phyloP scores from a whole-genome alignment of 2,797 vertebrate species.

The Sphaeramia orbicularis region DNA sequence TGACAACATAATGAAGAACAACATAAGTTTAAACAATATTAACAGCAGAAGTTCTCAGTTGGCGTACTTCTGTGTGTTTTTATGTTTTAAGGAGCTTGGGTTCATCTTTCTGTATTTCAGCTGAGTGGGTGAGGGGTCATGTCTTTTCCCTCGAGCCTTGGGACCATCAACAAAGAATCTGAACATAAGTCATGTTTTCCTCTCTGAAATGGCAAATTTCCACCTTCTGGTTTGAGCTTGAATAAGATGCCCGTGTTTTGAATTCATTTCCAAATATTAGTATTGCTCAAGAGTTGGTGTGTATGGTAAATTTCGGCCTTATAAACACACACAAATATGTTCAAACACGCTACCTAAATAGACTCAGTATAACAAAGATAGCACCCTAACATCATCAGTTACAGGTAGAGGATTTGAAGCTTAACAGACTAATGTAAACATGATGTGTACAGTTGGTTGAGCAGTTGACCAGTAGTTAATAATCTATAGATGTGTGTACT shows the following conservation, averaged over 20 bases:
- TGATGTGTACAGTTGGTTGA: background rate
- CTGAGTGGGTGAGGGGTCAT: slow-evolving; percentile 48
- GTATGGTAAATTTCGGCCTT: slow-evolving; percentile 2
- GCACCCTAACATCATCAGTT: background rate
- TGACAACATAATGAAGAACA: background rate
- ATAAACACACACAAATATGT: slow-evolving; percentile 10
- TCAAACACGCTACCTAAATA: slow-evolving; percentile 11
- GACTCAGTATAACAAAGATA: background rate
- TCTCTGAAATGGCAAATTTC: background rate
- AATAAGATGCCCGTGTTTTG: background rate
- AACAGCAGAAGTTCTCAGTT: background rate
- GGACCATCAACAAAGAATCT: slow-evolving; percentile 23
- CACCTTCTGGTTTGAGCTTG: slow-evolving; percentile 6
- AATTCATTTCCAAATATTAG: slow-evolving; percentile 10
- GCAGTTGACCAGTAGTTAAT: background rate
- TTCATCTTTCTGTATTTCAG: slow-evolving; percentile 16
- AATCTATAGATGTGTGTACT: background rate
- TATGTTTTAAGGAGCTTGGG: slow-evolving; percentile 7
- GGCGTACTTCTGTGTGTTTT: background rate
- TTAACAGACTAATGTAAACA: background rate
- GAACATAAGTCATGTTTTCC: slow-evolving; percentile 24
- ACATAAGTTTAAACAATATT: background rate
- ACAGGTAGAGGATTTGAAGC: background rate
- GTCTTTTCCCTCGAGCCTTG: slow-evolving; percentile 2
- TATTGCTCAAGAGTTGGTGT: slow-evolving; percentile 44